These are phyloP conservation scores for Plebejus argus DNA, from an alignment of 2,888 invertebrate species.

Conservation along the genomic window DNA sequence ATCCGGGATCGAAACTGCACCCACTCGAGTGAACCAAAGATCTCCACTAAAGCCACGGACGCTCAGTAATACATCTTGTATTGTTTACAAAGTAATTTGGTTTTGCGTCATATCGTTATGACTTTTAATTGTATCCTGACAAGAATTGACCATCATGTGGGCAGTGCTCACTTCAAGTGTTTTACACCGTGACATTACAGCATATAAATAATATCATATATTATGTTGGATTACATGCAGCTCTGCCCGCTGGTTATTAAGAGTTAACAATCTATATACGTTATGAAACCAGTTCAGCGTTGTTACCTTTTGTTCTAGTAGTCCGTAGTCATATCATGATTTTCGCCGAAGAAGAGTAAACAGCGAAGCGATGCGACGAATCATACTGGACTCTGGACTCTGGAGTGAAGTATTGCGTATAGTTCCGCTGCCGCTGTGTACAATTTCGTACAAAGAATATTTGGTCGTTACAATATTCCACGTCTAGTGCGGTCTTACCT, in stretches of 20 bases:
- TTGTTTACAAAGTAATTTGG: constrained; percentile 5
- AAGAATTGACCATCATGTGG: constrained; percentile 1
- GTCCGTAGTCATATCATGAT: background rate
- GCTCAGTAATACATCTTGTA: background rate
- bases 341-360: no score
- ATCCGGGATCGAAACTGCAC: no score
- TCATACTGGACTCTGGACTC: no score
- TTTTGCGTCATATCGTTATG: constrained; percentile 9
- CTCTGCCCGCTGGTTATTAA: background rate
- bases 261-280: background rate
- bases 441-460: no score
- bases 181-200: background rate
- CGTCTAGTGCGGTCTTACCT: no score
- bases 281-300: background rate
- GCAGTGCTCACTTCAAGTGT: background rate
- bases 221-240: background rate
- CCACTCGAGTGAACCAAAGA: no score
- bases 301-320: background rate
- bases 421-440: no score
- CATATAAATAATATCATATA: background rate
- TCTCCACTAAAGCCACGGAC: no score
- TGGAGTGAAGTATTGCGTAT: no score
- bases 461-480: no score
- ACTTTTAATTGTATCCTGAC: background rate
- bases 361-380: no score